A percentile compares a stretch with the other conserved stretches of the same genome.
phyloP scores from a whole-genome alignment of 2,113 vertebrate species.

The Mirza zaza region DNA sequence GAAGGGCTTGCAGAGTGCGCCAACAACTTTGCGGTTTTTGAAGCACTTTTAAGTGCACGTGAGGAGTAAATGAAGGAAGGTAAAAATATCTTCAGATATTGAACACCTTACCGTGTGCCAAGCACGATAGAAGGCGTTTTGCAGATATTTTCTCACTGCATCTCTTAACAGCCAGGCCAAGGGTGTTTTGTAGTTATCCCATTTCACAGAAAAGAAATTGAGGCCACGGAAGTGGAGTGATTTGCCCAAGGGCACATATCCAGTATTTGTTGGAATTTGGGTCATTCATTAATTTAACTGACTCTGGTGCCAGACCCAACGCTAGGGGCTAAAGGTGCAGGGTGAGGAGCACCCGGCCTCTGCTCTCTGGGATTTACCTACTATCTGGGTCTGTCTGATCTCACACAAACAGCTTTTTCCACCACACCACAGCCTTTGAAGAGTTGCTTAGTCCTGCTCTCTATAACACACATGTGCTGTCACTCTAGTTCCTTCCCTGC shows the following conservation, averaged over 20 bases:
- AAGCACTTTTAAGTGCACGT: conserved; percentile 18
- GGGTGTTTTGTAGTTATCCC: not conserved
- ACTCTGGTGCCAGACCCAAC: not conserved
- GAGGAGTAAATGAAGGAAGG: not conserved
- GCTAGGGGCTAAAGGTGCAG: not conserved
- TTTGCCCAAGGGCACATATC: not conserved
- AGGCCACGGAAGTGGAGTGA: not conserved
- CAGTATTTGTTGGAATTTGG: not conserved
- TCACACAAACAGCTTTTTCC: not conserved
- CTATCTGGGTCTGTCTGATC: not conserved
- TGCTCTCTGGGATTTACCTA: not conserved
- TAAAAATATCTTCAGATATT: not conserved
- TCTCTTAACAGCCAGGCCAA: not conserved
- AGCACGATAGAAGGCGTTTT: not conserved
- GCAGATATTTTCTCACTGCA: not conserved
- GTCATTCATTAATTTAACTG: not conserved
- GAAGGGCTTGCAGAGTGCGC: not conserved
- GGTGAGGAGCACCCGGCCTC: not conserved
- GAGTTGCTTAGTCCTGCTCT: not conserved
- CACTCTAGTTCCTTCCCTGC: not conserved
- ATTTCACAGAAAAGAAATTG: not conserved
- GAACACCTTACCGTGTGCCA: not conserved
- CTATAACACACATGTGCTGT: not conserved
- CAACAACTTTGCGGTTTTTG: not conserved
- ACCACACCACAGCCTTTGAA: not conserved